These are phyloP conservation scores for Dipodomys ordii DNA, from an alignment of 2,113 vertebrate species.

Conservation along the genomic window DNA sequence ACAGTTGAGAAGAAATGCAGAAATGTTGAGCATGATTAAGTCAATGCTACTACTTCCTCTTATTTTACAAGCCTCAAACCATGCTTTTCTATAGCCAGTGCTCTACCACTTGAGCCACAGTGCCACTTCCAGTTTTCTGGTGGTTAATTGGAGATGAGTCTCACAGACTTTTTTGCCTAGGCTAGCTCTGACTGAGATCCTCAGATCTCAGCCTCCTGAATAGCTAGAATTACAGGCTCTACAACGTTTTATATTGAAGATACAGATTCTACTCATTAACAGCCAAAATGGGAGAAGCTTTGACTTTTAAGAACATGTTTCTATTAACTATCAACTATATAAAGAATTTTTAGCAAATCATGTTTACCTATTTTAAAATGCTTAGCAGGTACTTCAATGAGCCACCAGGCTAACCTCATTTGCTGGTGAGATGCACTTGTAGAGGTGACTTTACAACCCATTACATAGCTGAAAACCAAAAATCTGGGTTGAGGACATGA, in stretches of 20 bases:
- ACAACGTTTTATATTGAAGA: background rate
- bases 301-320: background rate
- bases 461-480: background rate
- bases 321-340: background rate
- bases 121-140: too few relatives aligned
- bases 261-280: conserved; percentile 3
- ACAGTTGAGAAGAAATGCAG: background rate
- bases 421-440: background rate
- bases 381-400: conserved; percentile 1
- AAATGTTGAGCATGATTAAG: background rate
- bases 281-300: background rate
- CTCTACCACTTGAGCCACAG: too few relatives aligned
- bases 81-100: background rate
- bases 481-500: background rate
- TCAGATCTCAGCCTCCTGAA: too few relatives aligned
- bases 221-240: too few relatives aligned
- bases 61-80: background rate
- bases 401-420: background rate
- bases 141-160: too few relatives aligned
- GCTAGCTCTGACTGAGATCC: too few relatives aligned
- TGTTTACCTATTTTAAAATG: conserved; percentile 32
- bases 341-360: background rate
- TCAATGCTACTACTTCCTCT: background rate
- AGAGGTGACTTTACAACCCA: conserved; percentile 4
- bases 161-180: too few relatives aligned